phyloP scores from a whole-genome alignment of 2,888 invertebrate genomes.

The Diloba caeruleocephala region DNA sequence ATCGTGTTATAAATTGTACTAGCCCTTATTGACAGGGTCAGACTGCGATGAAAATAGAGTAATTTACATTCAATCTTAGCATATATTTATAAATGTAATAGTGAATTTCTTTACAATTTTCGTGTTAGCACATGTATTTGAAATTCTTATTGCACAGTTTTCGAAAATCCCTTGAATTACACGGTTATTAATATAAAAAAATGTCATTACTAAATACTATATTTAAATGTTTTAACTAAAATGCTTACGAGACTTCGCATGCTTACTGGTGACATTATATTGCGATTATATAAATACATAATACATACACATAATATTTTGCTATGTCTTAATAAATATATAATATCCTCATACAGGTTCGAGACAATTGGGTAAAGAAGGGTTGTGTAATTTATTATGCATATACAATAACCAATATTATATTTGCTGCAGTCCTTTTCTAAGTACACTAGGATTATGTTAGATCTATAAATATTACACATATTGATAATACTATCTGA shows the following conservation, averaged over 20 bases:
- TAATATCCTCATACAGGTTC: conserved; percentile 74
- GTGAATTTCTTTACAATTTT: conserved; percentile 76
- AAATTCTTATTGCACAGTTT: conserved; percentile 77
- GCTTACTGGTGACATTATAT: conserved; percentile 50
- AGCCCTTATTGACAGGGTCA: conserved; percentile 87
- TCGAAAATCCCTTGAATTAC: conserved; percentile 68
- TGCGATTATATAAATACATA: conserved; percentile 45
- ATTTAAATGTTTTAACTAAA: conserved; percentile 58
- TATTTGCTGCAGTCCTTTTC: conserved; percentile 70
- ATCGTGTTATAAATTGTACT: conserved; percentile 64
- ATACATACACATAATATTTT: conserved; percentile 62
- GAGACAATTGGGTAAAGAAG: conserved; percentile 79
- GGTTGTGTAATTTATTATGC: conserved; percentile 86
- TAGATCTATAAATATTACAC: conserved; percentile 58
- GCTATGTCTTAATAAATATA: conserved; percentile 65
- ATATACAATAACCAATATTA: conserved; percentile 79
- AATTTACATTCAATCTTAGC: conserved; percentile 81
- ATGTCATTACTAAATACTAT: conserved; percentile 52
- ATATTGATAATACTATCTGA: conserved; percentile 60
- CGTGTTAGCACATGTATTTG: conserved; percentile 82
- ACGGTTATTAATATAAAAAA: conserved; percentile 63
- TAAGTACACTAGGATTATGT: conserved; percentile 60
- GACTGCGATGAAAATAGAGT: conserved; percentile 81
- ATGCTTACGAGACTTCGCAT: conserved; percentile 53
- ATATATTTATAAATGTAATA: conserved; percentile 81